Evolutionary conservation across 2,113 vertebrate genomes (phyloP), one percentile per base, ranked within the genome.

Genomic region (Thunnus maccoyii): DNA sequence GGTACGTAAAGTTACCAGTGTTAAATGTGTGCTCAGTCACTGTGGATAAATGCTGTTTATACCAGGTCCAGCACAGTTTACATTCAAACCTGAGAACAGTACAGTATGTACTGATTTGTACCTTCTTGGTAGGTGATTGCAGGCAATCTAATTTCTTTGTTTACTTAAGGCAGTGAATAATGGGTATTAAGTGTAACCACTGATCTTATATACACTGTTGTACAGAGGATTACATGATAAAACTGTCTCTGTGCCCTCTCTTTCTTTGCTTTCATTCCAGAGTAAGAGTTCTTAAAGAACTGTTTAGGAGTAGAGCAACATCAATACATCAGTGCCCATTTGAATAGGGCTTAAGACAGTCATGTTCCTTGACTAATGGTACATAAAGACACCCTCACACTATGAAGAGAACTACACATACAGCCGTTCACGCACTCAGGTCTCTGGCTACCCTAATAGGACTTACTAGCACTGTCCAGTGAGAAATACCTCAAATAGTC

Each of bases 281-380:
- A 52, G 22, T 27, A 32, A 12, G 16, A 8, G 36, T 57, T 62
- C 27, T 50, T 52, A 51, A 30, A 44, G 36, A 55, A 17, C 20
- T 52, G 47, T 78, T 70, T 52, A n/a, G 60, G 65, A 61, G 75
- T 27, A 52, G 30, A 44, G 13, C 46, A 55, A 47, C 48, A 20
- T 54, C 16, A 47, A 20, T 46, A 62, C 48, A 63, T 47, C 18
- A 27, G 17, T 32, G 30, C 11, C 17, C 13, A 15, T 30, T 17
- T 63, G 36, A 65, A 64, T 36, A 22, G 58, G 11, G 18, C 14
- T 64, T 17, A 52, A 61, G 68, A 72, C 41, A 71, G 55, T 18
- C 41, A 22, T 63, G 2, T 51, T 7, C 67, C 48, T 61, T 32
- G 16, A 52, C 25, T 17, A 67, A 61, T 74, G n/a, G 55, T 55